phyloP scores from a whole-genome alignment of 2,888 invertebrate genomes.

The Brachylomia viminalis region DNA sequence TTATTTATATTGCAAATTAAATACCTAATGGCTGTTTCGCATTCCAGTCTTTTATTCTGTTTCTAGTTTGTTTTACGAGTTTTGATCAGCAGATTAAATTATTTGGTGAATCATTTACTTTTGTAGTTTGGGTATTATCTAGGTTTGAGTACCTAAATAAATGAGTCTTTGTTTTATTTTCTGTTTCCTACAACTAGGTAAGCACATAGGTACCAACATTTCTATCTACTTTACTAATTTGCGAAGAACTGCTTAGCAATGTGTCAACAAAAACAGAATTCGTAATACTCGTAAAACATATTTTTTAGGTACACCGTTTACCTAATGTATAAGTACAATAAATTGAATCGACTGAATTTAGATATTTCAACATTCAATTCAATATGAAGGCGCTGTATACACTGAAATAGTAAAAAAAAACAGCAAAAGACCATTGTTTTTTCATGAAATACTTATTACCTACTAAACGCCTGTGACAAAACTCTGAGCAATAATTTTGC shows the following conservation, averaged over 20 bases:
- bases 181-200: background rate
- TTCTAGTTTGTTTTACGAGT: conserved; percentile 45
- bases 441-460: too few species aligned
- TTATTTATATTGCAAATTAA: conserved; percentile 64
- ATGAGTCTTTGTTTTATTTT: background rate
- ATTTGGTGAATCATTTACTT: conserved; percentile 3
- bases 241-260: conserved; percentile 32
- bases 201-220: background rate
- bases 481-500: conserved; percentile 52
- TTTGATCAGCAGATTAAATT: conserved; percentile 26
- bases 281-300: background rate
- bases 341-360: background rate
- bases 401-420: too few species aligned
- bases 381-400: background rate
- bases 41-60: conserved; percentile 51
- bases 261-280: conserved; percentile 29
- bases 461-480: conserved; percentile 57
- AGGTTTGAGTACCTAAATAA: background rate
- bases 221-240: background rate
- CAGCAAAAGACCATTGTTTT: too few species aligned
- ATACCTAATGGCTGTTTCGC: conserved; percentile 49
- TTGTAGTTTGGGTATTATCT: background rate
- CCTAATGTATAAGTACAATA: too few species aligned
- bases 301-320: conserved; percentile 17
- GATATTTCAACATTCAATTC: background rate